Percentiles rank a stretch among this genome's conserved stretches.
These are phyloP conservation scores for Procambarus clarkii DNA, from an alignment of 1,140 invertebrate genomes.

Conservation along the genomic window DNA sequence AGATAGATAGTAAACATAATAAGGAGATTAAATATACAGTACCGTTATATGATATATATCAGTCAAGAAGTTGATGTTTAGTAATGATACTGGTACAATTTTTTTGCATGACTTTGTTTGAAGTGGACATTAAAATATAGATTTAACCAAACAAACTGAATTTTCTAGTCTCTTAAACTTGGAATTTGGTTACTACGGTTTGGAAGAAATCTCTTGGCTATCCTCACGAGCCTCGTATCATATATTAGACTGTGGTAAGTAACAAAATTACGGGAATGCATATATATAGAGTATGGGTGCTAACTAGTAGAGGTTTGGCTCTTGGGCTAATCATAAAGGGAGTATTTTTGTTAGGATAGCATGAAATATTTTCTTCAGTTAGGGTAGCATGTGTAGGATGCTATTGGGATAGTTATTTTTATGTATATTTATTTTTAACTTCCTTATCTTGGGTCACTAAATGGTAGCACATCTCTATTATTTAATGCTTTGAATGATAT, in stretches of 20 bases:
- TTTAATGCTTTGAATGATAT: conserved; percentile 12
- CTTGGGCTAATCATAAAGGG: background rate
- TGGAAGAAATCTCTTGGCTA: conserved; percentile 7
- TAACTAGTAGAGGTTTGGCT: background rate
- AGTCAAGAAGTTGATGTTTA: no score
- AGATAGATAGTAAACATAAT: no score
- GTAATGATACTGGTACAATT: background rate
- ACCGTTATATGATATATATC: no score
- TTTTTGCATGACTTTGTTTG: background rate
- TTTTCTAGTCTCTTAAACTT: conserved; percentile 1
- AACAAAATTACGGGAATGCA: background rate
- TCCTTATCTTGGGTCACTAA: background rate
- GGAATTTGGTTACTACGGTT: conserved; percentile 10
- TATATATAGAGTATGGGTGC: background rate
- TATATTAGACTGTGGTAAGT: background rate
- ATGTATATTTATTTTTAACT: background rate
- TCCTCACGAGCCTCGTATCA: background rate
- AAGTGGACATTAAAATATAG: background rate
- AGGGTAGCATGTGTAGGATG: background rate
- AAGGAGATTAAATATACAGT: no score
- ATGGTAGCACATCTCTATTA: background rate
- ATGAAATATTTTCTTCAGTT: background rate
- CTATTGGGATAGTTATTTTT: background rate
- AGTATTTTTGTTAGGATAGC: background rate
- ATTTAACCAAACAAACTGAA: background rate